phyloP scores from a whole-genome alignment of 2,888 invertebrate genomes.

The Antheraea yamamai region DNA sequence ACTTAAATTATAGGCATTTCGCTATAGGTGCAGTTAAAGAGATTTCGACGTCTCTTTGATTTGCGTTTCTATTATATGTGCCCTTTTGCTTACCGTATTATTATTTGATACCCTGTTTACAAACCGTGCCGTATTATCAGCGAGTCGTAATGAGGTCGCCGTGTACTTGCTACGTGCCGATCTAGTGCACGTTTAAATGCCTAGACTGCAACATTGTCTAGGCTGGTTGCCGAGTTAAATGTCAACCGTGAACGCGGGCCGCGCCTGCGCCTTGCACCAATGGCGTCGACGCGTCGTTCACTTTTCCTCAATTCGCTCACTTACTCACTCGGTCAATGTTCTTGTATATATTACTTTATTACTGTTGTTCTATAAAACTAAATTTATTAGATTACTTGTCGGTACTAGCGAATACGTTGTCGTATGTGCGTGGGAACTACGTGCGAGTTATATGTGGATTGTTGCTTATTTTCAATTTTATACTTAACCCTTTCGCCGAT shows the following conservation, averaged over 20 bases:
- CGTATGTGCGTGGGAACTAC: too few relatives aligned
- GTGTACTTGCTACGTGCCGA: slow-evolving; percentile 8
- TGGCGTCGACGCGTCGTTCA: slow-evolving; percentile 6
- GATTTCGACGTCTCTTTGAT: too few relatives aligned
- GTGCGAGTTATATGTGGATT: too few relatives aligned
- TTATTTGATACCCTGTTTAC: neutral
- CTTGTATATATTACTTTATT: neutral
- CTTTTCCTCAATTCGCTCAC: neutral
- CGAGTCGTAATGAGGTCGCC: neutral
- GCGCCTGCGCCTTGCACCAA: slow-evolving; percentile 16
- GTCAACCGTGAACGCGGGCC: slow-evolving; percentile 16
- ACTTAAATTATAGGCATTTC: too few relatives aligned
- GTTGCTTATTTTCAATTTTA: too few relatives aligned
- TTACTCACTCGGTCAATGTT: neutral
- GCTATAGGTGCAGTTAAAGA: too few relatives aligned
- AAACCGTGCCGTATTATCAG: neutral
- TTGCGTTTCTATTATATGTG: too few relatives aligned
- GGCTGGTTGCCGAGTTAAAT: slow-evolving; percentile 1
- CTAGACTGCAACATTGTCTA: slow-evolving; percentile 14
- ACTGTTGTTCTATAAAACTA: neutral
- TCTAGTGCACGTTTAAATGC: slow-evolving; percentile 8
- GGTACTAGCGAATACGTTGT: too few relatives aligned
- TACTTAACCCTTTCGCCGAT: too few relatives aligned
- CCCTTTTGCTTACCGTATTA: neutral
- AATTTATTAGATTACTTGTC: too few relatives aligned